Evolutionary conservation across 2,797 vertebrate genomes (phyloP), one percentile per base, ranked within the genome.

Genomic region (Tragopan temminckii): DNA sequence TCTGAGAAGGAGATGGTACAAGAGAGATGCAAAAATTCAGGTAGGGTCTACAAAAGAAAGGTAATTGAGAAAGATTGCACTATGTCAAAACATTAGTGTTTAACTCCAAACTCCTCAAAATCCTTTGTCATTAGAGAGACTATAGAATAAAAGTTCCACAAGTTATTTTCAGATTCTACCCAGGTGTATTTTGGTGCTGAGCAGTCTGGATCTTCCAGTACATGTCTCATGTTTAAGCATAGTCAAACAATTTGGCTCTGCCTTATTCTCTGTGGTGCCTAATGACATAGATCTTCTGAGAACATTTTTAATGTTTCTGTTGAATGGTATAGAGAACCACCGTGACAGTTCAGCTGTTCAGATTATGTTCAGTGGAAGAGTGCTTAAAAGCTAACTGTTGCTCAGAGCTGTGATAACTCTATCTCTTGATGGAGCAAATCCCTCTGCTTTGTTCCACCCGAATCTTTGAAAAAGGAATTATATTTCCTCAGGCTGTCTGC

Each of bases 191-290:
- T 71, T 50, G 27, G n/a, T 66, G 40, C 46, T 84, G 18, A 88
- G 25, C 21, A 9, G 1, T 0, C 38, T 13, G 21, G 14, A 8
- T 42, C 50, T 1, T 0, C 84, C 33, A 42, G 27, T 38, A 31
- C 17, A 6, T 43, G 15, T 31, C 50, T 80, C 2, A 1, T 64
- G 19, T 18, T 80, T 29, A 55, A 61, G 62, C 23, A 53, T 11
- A 46, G 20, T 11, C 52, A 43, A 36, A 55, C 31, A 13, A 36
- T 36, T 46, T 31, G 53, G 25, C 25, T 43, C 5, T 7, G 13
- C 40, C 25, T 33, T 48, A 18, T 1, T 40, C 29, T 9, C 48
- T 45, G 17, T 9, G 12, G 19, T 18, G 9, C 21, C 43, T 53
- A 20, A 42, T 36, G 33, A 14, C 16, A 13, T 0, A 19, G 40